Evolutionary conservation across 2,888 invertebrate species (phyloP).

Genomic region (Rhagium mordax): DNA sequence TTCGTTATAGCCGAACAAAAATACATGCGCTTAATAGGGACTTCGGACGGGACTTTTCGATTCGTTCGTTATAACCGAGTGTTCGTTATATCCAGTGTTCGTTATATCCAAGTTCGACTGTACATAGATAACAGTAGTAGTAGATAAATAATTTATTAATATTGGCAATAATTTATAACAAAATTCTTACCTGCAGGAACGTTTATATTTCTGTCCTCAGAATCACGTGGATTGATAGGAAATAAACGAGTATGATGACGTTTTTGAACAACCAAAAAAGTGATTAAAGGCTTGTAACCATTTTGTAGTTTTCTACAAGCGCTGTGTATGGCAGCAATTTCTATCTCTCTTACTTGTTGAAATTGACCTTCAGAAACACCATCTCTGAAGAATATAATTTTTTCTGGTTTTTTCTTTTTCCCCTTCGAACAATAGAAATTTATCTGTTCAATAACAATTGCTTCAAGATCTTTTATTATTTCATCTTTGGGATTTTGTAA

Average conservation of each 20-base stretch:
- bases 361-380: constrained; percentile 93
- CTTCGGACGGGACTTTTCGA: too few relatives aligned
- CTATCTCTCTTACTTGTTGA: constrained; percentile 77
- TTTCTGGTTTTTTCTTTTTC: constrained; percentile 73
- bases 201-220: constrained; percentile 77
- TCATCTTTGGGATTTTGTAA: constrained; percentile 84
- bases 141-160: too few relatives aligned
- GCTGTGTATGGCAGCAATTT: constrained; percentile 77
- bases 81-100: too few relatives aligned
- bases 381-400: constrained; percentile 86
- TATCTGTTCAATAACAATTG: constrained; percentile 74
- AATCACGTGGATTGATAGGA: constrained; percentile 66
- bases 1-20: too few relatives aligned
- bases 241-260: constrained; percentile 91
- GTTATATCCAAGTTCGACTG: too few relatives aligned
- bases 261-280: constrained; percentile 96
- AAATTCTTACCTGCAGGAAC: constrained; percentile 70
- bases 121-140: too few relatives aligned
- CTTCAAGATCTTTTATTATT: constrained; percentile 81
- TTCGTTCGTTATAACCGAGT: too few relatives aligned
- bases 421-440: constrained; percentile 72
- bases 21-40: too few relatives aligned
- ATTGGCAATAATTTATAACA: neutral
- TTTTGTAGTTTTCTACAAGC: constrained; percentile 76
- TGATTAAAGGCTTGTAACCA: constrained; percentile 82